These are phyloP conservation scores for Synanceia verrucosa DNA, from an alignment of 2,797 vertebrate genomes.

Conservation along the genomic window DNA sequence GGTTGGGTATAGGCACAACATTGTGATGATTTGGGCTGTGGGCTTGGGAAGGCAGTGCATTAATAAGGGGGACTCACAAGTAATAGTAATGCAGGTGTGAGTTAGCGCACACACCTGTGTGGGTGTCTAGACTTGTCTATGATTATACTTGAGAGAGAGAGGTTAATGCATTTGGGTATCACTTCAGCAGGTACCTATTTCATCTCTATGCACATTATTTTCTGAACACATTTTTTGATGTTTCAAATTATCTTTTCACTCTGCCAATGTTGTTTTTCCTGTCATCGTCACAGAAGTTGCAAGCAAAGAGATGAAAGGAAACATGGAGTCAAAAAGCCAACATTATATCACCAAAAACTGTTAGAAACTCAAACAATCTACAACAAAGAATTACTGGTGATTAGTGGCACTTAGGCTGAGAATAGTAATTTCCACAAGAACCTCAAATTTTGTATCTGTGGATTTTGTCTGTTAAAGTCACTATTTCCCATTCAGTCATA, in stretches of 20 bases:
- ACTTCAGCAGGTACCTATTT: slow-evolving; percentile 31
- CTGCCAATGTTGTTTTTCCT: slow-evolving; percentile 23
- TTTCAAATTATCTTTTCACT: slow-evolving; percentile 46
- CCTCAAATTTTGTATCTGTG: slow-evolving; percentile 40
- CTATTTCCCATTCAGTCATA: slow-evolving; percentile 43
- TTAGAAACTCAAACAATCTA: slow-evolving; percentile 44
- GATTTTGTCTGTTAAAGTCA: slow-evolving; percentile 45
- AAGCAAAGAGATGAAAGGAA: slow-evolving; percentile 58
- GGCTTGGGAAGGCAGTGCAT: background rate
- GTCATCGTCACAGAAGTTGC: slow-evolving; percentile 28
- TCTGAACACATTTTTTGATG: slow-evolving; percentile 33
- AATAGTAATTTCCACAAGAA: slow-evolving; percentile 46
- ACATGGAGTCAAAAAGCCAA: slow-evolving; percentile 40
- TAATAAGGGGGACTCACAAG: background rate
- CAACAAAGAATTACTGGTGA: slow-evolving; percentile 60
- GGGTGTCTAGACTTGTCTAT: slow-evolving; percentile 9
- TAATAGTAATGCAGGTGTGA: background rate
- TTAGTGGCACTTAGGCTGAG: slow-evolving; percentile 55
- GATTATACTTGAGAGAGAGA: slow-evolving; percentile 25
- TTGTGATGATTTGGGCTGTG: background rate
- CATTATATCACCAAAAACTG: slow-evolving; percentile 57
- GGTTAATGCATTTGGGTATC: slow-evolving; percentile 31
- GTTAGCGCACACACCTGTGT: background rate
- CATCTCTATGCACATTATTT: slow-evolving; percentile 45
- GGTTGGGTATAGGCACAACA: background rate